Conservation (phyloP, 2,888 invertebrate species). For the Colostygia pectinataria region DNA sequence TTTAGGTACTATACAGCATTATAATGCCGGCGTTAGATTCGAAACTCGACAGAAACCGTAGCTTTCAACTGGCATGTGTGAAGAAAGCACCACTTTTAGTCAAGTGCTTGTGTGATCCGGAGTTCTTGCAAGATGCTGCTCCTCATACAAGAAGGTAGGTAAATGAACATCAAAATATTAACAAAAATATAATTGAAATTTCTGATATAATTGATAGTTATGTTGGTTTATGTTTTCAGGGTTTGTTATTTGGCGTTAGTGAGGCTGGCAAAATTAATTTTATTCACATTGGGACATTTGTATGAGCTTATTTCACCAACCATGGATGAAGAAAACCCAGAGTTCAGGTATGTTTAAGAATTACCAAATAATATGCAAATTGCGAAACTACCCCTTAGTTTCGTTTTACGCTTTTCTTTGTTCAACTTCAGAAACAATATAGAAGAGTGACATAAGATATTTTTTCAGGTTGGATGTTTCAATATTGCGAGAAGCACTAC, state of each 20-base stretch:
- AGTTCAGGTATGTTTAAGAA: conserved; percentile 57
- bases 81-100: conserved; percentile 80
- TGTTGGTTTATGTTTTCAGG: conserved; percentile 66
- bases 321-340: conserved; percentile 69
- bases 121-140: conserved; percentile 73
- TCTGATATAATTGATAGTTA: too few species aligned
- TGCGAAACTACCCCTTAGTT: too few species aligned
- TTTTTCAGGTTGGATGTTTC: conserved; percentile 76
- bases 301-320: conserved; percentile 84
- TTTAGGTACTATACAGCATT: conserved; percentile 91
- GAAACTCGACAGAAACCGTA: conserved; percentile 85
- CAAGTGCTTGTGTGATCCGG: conserved; percentile 74
- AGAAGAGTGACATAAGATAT: neutral
- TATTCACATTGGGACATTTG: conserved; percentile 93
- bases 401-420: too few species aligned
- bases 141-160: conserved; percentile 73
- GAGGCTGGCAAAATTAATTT: conserved; percentile 93
- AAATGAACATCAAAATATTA: neutral
- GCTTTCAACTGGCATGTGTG: conserved; percentile 84
- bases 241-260: conserved; percentile 94
- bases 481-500: conserved; percentile 91
- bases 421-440: too few species aligned
- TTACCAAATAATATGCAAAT: too few species aligned
- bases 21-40: conserved; percentile 95
- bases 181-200: too few species aligned